Base-by-base conservation (phyloP, 1,140 invertebrate species). In the Rhopalosiphum padi region DNA sequence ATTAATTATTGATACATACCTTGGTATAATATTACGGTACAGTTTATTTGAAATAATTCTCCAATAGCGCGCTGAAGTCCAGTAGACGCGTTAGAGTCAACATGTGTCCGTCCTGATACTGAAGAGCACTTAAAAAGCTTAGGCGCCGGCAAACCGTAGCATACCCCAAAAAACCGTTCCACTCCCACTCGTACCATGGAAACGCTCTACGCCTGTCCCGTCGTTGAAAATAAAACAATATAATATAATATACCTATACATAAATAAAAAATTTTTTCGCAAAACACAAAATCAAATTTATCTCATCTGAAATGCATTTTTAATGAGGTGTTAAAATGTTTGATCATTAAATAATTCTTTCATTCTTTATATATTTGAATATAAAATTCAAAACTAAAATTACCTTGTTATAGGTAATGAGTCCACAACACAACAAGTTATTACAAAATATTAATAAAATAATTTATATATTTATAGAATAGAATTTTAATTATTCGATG, bases 71-170 rank as follows among this genome's bases (percentile, higher is more conserved):
- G 18, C 9, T n/a, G 9, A 25, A 83, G 48, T 85, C 77, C 91
- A 37, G 77, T 43, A 37, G 77, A 85, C 77, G 77, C 91, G 91
- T 92, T 37, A 85, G 35, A 35, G 91, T 92, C 91, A 92, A 92
- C 91, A 85, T 85, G 91, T 85, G 91, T 92, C 82, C 46, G 91
- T 92, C 9, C 77, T 23, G 91, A 37, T 48, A 92, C 91, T 92
- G 91, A 35, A 92, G 77, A 85, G 91, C 91, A 92, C 77, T 92
- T 85, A 92, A 92, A 92, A 92, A 92, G 91, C 77, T 92, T 53
- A 53, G 91, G 91, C 91, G 91, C 91, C 91, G 83, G 83, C 83
- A 85, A 85, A 85, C 83, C 83, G 91, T 23, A 35, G 68, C 68
- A 15, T 51, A 51, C 77, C 68, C 91, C 48, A 41, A 90, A 92